Base-by-base conservation (phyloP, 2,797 vertebrate genomes). In the Sebastolobus altivelis region DNA sequence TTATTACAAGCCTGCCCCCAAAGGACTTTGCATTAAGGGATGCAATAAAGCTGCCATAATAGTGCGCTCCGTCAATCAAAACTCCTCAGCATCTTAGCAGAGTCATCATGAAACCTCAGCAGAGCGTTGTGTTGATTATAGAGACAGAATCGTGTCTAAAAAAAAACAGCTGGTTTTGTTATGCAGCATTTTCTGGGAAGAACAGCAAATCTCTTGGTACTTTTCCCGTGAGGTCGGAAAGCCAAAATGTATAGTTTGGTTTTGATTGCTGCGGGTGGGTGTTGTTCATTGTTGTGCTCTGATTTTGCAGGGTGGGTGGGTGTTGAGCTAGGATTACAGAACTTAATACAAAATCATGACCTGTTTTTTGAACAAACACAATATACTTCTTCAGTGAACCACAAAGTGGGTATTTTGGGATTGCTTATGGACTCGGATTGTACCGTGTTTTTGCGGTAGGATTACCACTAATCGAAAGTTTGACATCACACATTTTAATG, bases 231-330 rank as follows among this genome's bases (percentile, higher is more conserved):
- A 60, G 31, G 43, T 73, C 31, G 1, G 1, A 63, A 72, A 72
- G 65, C 67, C 31, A 56, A 25, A 80, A 77, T 63, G 52, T 78
- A 74, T 54, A 63, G 72, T 59, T 87, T 62, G 29, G 55, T 81
- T 86, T 72, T 86, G 73, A 89, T 90, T 87, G 81, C 82, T 37
- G 76, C 37, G 2, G 73, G 87, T 90, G 85, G 86, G 91, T 56
- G 85, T 83, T 43, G 70, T 80, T 89, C 59, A 65, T 86, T 83
- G 80, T 72, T 38, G 11, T 65, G 69, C 81, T 74, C 40, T 69
- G 80, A 67, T 84, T 84, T 65, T 85, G 85, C 84, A 10, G 38
- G 5, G 43, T 14, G 25, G 25, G 16, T 8, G 16, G 84, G 79
- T 49, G 69, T 84, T 25, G 25, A 70, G 82, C 80, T 77, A 10